Evolutionary conservation across 2,113 vertebrate species (phyloP).

Genomic region (Nipponia nippon): DNA sequence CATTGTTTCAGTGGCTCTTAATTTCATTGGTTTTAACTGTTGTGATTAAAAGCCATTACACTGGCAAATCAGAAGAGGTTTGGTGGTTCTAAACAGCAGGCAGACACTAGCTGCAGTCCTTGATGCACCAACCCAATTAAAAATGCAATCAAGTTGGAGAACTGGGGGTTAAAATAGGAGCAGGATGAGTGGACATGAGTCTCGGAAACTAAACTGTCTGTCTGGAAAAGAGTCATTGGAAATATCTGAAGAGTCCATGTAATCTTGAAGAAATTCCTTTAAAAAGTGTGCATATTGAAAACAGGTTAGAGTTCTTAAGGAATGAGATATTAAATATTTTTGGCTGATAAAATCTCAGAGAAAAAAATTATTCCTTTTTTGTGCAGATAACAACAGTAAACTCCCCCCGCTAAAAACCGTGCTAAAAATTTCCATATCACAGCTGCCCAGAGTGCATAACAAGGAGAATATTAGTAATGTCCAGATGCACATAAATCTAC

Average conservation of each 20-base stretch:
- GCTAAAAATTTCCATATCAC: conserved; percentile 77
- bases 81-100: not conserved
- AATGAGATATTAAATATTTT: conserved; percentile 42
- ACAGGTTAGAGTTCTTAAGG: not conserved
- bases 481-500: conserved; percentile 80
- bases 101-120: not conserved
- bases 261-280: conserved; percentile 1
- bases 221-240: not conserved
- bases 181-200: not conserved
- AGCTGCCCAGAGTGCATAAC: conserved; percentile 74
- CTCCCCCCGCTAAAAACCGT: conserved; percentile 7
- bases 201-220: not conserved
- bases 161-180: conserved; percentile 2
- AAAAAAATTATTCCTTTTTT: conserved; percentile 12
- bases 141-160: conserved; percentile 44
- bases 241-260: not conserved
- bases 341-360: conserved; percentile 41
- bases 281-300: not conserved
- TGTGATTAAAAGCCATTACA: conserved; percentile 23
- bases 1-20: conserved; percentile 26
- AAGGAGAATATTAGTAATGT: conserved; percentile 80
- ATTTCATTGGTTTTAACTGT: not conserved
- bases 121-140: conserved; percentile 25
- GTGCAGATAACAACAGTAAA: conserved; percentile 48
- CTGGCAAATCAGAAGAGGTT: not conserved